Conservation (phyloP, 2,113 vertebrate genomes). For the Bungarus multicinctus region DNA sequence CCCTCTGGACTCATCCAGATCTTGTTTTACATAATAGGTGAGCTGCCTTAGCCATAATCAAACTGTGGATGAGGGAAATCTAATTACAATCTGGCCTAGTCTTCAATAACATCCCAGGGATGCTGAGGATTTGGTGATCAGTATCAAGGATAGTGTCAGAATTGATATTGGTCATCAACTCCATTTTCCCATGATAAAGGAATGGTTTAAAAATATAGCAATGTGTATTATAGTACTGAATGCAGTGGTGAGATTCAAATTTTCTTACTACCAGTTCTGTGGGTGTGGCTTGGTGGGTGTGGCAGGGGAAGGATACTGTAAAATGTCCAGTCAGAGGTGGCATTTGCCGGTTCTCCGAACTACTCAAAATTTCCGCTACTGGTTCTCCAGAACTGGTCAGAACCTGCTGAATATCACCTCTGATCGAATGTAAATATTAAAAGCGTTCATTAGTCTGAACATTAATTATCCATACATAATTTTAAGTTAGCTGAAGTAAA, state of each 20-base stretch:
- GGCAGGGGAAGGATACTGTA: too few relatives aligned
- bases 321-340: too few relatives aligned
- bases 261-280: too few relatives aligned
- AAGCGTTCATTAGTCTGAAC: conserved; percentile 75
- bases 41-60: not conserved
- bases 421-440: conserved; percentile 69
- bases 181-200: conserved; percentile 32
- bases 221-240: conserved; percentile 78
- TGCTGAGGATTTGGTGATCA: not conserved
- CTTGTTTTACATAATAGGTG: not conserved
- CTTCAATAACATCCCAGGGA: not conserved
- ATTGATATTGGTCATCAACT: not conserved
- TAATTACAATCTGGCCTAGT: not conserved
- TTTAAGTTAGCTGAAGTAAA: conserved; percentile 86
- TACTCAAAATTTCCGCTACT: too few relatives aligned
- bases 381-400: too few relatives aligned
- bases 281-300: too few relatives aligned
- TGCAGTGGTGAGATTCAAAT: conserved; percentile 31
- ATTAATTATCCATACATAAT: conserved; percentile 79
- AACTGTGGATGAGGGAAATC: not conserved
- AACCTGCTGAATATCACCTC: too few relatives aligned
- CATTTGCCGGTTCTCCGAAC: too few relatives aligned
- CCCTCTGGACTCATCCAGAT: not conserved
- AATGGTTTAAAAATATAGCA: conserved; percentile 59
- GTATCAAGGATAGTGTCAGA: not conserved